These are phyloP conservation scores for Rotaria magnacalcarata DNA, from an alignment of 2,888 invertebrate species.

Conservation along the genomic window DNA sequence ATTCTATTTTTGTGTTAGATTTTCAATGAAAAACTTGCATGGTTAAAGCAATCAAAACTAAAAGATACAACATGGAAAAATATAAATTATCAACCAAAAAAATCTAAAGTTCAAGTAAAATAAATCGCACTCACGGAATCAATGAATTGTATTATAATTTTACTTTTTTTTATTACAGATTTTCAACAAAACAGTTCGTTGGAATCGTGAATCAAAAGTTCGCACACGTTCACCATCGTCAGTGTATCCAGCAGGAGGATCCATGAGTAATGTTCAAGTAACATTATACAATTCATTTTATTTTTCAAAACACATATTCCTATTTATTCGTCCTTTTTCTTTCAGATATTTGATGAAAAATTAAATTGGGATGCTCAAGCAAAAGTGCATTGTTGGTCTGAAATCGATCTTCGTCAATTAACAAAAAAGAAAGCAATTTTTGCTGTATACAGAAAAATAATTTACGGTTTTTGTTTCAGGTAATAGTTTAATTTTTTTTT, in stretches of 20 bases:
- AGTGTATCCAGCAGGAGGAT: not conserved
- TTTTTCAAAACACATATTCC: not conserved
- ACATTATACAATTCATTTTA: too few relatives aligned
- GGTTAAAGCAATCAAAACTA: not conserved
- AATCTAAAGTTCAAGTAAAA: not conserved
- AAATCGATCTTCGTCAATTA: not conserved
- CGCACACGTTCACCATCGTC: not conserved
- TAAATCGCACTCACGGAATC: too few relatives aligned
- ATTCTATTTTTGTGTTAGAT: not conserved
- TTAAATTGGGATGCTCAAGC: not conserved
- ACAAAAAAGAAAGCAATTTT: not conserved
- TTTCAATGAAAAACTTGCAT: not conserved
- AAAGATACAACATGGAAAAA: not conserved
- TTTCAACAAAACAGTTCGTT: not conserved
- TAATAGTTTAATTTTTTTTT: too few relatives aligned
- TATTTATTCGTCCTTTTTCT: not conserved
- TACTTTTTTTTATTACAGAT: not conserved
- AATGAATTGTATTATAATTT: not conserved
- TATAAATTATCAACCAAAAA: conserved; percentile 7
- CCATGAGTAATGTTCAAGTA: not conserved
- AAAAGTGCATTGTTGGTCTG: not conserved
- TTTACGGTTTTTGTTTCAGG: too few relatives aligned
- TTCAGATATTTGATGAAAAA: conserved; percentile 21
- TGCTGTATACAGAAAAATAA: not conserved
- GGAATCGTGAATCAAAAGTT: not conserved